These are phyloP conservation scores for Dipus sagitta DNA, from an alignment of 2,797 vertebrate species.

Conservation along the genomic window DNA sequence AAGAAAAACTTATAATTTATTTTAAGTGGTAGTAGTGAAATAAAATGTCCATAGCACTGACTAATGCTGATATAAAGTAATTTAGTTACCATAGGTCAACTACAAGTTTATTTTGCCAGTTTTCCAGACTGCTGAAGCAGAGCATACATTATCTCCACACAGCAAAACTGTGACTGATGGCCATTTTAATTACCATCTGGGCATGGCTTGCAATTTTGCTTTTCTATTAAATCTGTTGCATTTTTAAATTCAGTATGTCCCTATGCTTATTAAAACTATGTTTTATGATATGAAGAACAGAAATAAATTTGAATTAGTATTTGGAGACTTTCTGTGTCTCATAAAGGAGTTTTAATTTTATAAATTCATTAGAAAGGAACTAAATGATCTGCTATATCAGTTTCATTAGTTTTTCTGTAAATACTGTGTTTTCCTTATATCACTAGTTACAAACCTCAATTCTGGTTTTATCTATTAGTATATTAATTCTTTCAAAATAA, in stretches of 20 bases:
- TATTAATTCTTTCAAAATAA: conserved; percentile 43
- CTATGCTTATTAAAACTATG: conserved; percentile 52
- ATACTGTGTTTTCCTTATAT: neutral
- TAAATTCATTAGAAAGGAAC: conserved; percentile 42
- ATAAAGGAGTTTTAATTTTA: conserved; percentile 58
- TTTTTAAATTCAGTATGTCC: conserved; percentile 21
- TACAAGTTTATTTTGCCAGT: conserved; percentile 42
- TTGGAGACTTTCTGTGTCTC: conserved; percentile 9
- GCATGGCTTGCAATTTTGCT: conserved; percentile 12
- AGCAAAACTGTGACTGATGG: conserved; percentile 48
- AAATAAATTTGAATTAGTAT: neutral
- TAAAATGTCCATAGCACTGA: neutral
- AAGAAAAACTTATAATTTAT: neutral
- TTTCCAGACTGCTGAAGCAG: conserved; percentile 59
- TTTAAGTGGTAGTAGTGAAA: conserved; percentile 30
- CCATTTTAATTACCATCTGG: conserved; percentile 32
- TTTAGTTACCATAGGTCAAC: conserved; percentile 19
- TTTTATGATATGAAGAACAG: conserved; percentile 44
- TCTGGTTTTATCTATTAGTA: conserved; percentile 3
- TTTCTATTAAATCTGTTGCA: conserved; percentile 64
- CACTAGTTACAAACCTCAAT: neutral
- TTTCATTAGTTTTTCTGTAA: conserved; percentile 40
- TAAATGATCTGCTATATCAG: neutral
- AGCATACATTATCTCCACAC: conserved; percentile 32
- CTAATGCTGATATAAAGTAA: conserved; percentile 48